These are phyloP conservation scores for Reticulitermes speratus DNA, from an alignment of 1,140 invertebrate genomes.

Conservation along the genomic window DNA sequence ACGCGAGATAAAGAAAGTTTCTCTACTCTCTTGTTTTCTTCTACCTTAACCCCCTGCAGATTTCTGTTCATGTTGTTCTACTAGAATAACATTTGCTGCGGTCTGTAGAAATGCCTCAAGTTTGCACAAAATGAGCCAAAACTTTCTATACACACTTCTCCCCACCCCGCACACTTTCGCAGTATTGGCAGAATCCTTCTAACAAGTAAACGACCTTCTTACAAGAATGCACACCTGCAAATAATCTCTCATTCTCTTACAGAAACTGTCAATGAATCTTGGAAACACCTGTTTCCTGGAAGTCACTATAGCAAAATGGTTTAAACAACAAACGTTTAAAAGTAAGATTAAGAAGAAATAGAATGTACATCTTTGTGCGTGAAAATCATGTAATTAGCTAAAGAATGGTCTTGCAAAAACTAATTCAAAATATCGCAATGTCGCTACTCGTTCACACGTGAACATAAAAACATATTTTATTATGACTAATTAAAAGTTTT, in stretches of 20 bases:
- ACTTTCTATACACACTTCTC: not conserved
- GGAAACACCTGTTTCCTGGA: not conserved
- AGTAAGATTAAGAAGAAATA: no score
- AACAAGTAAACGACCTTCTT: not conserved
- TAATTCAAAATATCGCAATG: no score
- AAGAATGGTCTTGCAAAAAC: no score
- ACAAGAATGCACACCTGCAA: not conserved
- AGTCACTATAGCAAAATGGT: not conserved
- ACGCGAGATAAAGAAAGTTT: not conserved
- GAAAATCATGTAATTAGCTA: no score
- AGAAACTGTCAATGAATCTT: not conserved
- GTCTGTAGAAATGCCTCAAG: constrained; percentile 2
- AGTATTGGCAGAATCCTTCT: not conserved
- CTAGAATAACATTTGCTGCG: not conserved
- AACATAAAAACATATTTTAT: no score
- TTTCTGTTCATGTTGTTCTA: no score
- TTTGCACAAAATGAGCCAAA: not conserved
- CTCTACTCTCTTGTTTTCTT: not conserved
- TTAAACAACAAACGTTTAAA: not conserved
- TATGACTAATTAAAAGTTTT: no score
- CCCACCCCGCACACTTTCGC: not conserved
- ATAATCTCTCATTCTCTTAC: not conserved
- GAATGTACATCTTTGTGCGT: no score
- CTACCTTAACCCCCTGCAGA: not conserved
- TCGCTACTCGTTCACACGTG: no score